Percentiles rank a stretch among this genome's conserved stretches.
Conservation (phyloP, 2,888 invertebrate species). For the Physocephala rufipes region DNA sequence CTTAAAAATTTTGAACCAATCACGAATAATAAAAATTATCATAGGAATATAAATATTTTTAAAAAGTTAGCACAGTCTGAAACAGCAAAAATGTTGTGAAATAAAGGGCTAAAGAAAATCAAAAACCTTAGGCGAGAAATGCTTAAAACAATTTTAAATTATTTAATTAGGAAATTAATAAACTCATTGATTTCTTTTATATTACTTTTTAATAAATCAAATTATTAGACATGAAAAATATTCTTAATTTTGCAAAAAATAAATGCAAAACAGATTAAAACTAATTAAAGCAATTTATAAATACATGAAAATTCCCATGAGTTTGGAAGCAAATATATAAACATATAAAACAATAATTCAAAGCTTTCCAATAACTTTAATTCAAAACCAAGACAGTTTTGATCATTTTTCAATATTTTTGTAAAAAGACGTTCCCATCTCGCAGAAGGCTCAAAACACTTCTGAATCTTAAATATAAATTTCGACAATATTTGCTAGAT, state of each 20-base stretch:
- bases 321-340: background rate
- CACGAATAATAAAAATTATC: background rate
- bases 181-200: background rate
- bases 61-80: background rate
- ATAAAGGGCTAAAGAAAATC: slow-evolving; percentile 20
- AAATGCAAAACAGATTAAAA: background rate
- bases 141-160: background rate
- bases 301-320: background rate
- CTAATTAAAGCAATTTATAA: background rate
- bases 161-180: background rate
- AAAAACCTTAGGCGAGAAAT: background rate
- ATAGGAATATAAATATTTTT: too few species aligned
- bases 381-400: too few species aligned
- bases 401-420: too few species aligned
- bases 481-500: too few species aligned
- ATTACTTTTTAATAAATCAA: too few species aligned
- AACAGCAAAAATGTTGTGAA: background rate
- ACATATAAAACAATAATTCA: background rate
- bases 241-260: background rate
- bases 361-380: too few species aligned
- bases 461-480: too few species aligned
- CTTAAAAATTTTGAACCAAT: background rate
- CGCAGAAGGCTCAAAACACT: too few species aligned
- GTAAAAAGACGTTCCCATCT: too few species aligned
- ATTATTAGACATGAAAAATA: too few species aligned